Evolutionary conservation across 2,888 invertebrate species (phyloP).

Genomic region (Punctoribates punctum): DNA sequence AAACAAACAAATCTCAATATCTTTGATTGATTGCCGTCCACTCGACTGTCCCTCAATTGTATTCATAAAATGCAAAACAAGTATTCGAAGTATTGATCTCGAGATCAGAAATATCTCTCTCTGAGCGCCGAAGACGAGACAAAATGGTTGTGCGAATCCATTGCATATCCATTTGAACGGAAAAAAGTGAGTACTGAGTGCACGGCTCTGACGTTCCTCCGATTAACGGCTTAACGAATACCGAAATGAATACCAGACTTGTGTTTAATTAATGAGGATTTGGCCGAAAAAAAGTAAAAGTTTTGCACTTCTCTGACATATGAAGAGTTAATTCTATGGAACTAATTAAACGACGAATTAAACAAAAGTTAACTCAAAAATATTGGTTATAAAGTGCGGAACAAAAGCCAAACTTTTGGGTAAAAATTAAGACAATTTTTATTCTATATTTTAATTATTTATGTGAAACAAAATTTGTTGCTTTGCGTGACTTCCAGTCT

Average conservation of each 20-base stretch:
- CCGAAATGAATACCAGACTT: constrained; percentile 24
- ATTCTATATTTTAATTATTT: constrained; percentile 8
- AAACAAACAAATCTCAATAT: not conserved
- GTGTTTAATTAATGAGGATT: constrained; percentile 32
- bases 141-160: not conserved
- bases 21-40: constrained; percentile 21
- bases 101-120: not conserved
- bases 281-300: constrained; percentile 9
- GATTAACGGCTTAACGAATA: not conserved
- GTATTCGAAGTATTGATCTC: constrained; percentile 13
- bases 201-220: not conserved
- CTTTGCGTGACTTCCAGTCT: constrained; percentile 27
- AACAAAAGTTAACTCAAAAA: not conserved
- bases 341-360: not conserved
- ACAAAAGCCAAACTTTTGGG: not conserved
- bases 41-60: constrained; percentile 8
- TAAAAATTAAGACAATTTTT: not conserved
- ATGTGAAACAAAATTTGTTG: not conserved
- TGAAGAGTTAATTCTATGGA: not conserved
- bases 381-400: not conserved
- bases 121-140: not conserved
- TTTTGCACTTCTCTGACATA: constrained; percentile 19
- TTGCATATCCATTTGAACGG: not conserved
- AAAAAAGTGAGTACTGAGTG: not conserved
- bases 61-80: constrained; percentile 10